Conservation (phyloP, 2,113 vertebrate species). For the Rhipidura dahli region DNA sequence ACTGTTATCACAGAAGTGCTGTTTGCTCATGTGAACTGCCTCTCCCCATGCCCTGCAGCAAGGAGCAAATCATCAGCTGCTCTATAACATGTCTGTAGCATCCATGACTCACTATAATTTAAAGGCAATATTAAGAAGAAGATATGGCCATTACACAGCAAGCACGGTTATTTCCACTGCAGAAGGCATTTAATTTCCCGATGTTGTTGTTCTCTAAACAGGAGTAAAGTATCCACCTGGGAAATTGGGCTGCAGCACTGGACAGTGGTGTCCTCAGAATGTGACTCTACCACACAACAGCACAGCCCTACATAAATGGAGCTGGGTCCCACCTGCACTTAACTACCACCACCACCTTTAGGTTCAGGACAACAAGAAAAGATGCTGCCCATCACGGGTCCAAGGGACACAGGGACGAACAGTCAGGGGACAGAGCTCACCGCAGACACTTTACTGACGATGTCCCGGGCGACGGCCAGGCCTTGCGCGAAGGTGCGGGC, state of each 20-base stretch:
- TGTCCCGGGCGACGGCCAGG: constrained; percentile 83
- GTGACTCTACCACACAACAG: accelerated
- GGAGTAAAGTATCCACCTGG: not conserved
- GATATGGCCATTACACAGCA: not conserved
- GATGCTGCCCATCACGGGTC: accelerated
- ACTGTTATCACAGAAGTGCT: not conserved
- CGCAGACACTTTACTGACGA: constrained; percentile 87
- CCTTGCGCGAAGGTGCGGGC: constrained; percentile 92
- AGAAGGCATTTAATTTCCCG: constrained; percentile 32
- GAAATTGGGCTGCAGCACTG: not conserved
- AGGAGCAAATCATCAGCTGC: constrained; percentile 15
- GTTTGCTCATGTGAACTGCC: not conserved
- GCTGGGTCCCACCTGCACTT: not conserved
- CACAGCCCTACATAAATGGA: accelerated
- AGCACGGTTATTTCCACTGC: not conserved
- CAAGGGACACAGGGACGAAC: accelerated
- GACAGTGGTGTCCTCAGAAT: not conserved
- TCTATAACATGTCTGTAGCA: not conserved
- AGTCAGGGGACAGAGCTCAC: constrained; percentile 59
- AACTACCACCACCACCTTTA: accelerated
- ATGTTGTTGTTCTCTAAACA: not conserved
- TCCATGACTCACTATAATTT: constrained; percentile 1
- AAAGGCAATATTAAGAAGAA: not conserved
- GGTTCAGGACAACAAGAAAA: not conserved
- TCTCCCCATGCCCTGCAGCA: not conserved